phyloP scores from a whole-genome alignment of 2,113 vertebrate genomes.

The Puntigrus tetrazona region DNA sequence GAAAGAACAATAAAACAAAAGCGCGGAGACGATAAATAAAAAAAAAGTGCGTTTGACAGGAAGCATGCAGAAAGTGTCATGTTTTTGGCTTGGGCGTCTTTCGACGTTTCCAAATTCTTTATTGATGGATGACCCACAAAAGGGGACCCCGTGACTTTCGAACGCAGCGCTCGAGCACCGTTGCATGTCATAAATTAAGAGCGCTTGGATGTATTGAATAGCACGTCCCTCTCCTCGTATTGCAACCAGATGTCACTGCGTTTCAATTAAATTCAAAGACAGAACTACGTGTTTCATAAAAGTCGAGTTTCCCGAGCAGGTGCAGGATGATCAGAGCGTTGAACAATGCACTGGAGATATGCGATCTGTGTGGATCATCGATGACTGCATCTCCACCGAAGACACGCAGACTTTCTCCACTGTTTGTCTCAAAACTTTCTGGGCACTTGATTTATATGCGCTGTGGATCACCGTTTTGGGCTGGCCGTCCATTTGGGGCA shows the following conservation, averaged over 20 bases:
- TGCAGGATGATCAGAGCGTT: conserved; percentile 61
- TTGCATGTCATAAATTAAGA: conserved; percentile 74
- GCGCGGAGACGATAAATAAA: conserved; percentile 49
- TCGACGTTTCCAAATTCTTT: conserved; percentile 59
- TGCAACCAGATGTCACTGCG: conserved; percentile 78
- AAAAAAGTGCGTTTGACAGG: conserved; percentile 71
- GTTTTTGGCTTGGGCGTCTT: conserved; percentile 56
- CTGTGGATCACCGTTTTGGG: background rate
- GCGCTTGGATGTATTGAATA: conserved; percentile 67
- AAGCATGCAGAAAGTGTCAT: conserved; percentile 68
- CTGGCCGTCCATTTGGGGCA: background rate
- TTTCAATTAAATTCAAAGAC: conserved; percentile 78
- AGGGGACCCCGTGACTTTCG: conserved; percentile 62
- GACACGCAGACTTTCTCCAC: conserved; percentile 14
- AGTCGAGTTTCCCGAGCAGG: conserved; percentile 59
- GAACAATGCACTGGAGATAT: conserved; percentile 54
- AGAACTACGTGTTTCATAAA: conserved; percentile 77
- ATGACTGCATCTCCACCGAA: conserved; percentile 1
- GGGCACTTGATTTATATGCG: conserved; percentile 11
- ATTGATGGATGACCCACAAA: conserved; percentile 74
- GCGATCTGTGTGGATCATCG: conserved; percentile 9
- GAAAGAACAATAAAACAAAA: conserved; percentile 49
- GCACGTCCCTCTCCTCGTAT: conserved; percentile 75
- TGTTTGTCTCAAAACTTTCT: conserved; percentile 25
- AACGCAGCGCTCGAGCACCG: conserved; percentile 66